A percentile compares a stretch with the other conserved stretches of the same genome.
phyloP scores from a whole-genome alignment of 2,797 vertebrate genomes.

The Pipistrellus pipistrellus region DNA sequence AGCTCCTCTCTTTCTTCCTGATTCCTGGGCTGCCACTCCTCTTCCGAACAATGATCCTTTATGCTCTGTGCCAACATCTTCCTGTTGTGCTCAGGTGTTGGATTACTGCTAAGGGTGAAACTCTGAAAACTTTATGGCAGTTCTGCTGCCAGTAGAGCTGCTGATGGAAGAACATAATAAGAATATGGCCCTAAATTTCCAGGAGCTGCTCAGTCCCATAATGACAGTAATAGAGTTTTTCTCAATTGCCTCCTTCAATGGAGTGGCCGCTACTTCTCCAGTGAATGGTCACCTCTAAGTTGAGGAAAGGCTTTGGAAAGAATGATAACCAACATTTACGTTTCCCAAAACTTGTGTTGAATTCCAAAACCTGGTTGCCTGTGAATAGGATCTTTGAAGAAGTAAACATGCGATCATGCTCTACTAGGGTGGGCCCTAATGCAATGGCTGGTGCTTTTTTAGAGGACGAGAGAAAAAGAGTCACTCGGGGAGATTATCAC shows the following conservation, averaged over 20 bases:
- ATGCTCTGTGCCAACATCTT: constrained; percentile 46
- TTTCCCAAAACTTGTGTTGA: neutral
- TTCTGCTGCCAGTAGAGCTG: constrained; percentile 40
- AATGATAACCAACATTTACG: neutral
- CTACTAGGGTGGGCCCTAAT: neutral
- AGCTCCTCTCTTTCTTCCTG: constrained; percentile 65
- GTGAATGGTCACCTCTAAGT: neutral
- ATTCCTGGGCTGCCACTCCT: constrained; percentile 56
- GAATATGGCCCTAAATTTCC: constrained; percentile 41
- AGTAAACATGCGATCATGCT: neutral
- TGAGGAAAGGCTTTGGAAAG: neutral
- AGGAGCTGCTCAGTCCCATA: constrained; percentile 39
- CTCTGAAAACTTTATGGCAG: constrained; percentile 68
- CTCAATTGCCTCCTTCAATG: neutral
- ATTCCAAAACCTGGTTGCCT: neutral
- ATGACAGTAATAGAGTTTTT: constrained; percentile 16
- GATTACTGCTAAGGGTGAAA: constrained; percentile 71
- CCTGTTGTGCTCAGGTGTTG: constrained; percentile 46
- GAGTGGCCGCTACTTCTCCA: neutral
- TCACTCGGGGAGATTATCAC: neutral
- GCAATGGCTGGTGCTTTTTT: neutral
- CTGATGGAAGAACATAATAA: constrained; percentile 51
- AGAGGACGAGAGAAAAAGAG: neutral
- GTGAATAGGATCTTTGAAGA: constrained; percentile 9
- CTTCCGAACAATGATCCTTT: constrained; percentile 70